phyloP scores from a whole-genome alignment of 2,888 invertebrate genomes.

The Entomobrya proxima region DNA sequence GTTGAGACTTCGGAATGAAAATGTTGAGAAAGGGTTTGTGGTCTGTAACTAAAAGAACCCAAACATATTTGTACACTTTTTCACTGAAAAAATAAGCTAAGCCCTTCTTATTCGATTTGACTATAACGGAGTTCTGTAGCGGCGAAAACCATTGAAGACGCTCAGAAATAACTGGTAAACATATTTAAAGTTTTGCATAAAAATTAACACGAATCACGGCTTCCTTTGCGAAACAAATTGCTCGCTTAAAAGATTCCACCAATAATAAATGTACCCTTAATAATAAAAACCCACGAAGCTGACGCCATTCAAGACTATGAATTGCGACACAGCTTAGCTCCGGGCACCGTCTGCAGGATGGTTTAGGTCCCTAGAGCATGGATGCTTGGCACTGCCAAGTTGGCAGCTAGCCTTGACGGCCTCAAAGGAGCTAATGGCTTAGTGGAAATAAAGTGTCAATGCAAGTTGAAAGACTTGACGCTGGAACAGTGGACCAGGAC shows the following conservation, averaged over 20 bases:
- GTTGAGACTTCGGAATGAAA: no score
- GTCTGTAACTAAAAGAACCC: no score
- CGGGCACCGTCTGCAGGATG: neutral
- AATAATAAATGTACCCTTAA: neutral
- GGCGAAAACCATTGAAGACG: no score
- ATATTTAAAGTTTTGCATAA: neutral
- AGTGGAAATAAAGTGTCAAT: conserved; percentile 36
- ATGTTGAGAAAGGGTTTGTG: no score
- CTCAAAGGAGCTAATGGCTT: conserved; percentile 1
- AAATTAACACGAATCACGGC: neutral
- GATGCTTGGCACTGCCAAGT: no score
- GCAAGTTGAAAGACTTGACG: neutral
- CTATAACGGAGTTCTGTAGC: no score
- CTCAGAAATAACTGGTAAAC: neutral
- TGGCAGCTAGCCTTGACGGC: conserved; percentile 29
- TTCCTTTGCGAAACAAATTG: neutral
- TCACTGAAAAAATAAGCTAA: no score
- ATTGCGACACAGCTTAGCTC: neutral
- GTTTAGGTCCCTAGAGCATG: neutral
- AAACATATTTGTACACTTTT: no score
- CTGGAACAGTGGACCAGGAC: neutral
- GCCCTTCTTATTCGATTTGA: no score
- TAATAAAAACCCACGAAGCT: neutral
- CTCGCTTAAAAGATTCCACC: neutral
- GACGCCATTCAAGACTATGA: conserved; percentile 12